These are phyloP conservation scores for Prunella strophiata DNA, from an alignment of 2,797 vertebrate species.

Conservation along the genomic window DNA sequence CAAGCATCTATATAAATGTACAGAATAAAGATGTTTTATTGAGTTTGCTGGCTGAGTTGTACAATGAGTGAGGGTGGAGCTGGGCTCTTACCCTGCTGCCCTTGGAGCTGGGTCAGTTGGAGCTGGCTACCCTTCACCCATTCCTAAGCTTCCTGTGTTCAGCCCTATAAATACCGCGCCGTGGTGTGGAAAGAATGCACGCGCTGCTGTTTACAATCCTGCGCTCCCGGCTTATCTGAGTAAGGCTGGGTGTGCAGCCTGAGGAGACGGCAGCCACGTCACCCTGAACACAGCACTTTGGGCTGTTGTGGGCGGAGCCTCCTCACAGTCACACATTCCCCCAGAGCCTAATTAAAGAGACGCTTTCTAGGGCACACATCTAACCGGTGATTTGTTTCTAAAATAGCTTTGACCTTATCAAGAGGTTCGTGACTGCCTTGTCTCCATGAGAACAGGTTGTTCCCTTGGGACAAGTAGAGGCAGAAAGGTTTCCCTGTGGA, in stretches of 20 bases:
- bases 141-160: not conserved
- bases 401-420: not conserved
- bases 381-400: not conserved
- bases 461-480: not conserved
- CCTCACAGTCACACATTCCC: not conserved
- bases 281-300: slow-evolving; percentile 23
- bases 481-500: not conserved
- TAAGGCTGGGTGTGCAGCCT: not conserved
- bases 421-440: not conserved
- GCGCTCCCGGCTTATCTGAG: slow-evolving; percentile 29
- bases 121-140: not conserved
- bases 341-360: slow-evolving; percentile 21
- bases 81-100: not conserved
- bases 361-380: slow-evolving; percentile 18
- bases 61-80: not conserved
- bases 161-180: not conserved
- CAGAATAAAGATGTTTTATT: slow-evolving; percentile 84
- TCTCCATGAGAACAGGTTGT: not conserved
- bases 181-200: slow-evolving; percentile 1
- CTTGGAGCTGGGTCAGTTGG: not conserved
- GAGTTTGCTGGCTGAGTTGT: slow-evolving; percentile 40
- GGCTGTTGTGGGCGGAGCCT: not conserved
- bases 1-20: slow-evolving; percentile 74
- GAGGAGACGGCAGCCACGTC: slow-evolving; percentile 45
- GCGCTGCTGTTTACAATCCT: not conserved